Base-by-base conservation (phyloP, 2,888 invertebrate genomes). In the Agonopterix subpropinquella region DNA sequence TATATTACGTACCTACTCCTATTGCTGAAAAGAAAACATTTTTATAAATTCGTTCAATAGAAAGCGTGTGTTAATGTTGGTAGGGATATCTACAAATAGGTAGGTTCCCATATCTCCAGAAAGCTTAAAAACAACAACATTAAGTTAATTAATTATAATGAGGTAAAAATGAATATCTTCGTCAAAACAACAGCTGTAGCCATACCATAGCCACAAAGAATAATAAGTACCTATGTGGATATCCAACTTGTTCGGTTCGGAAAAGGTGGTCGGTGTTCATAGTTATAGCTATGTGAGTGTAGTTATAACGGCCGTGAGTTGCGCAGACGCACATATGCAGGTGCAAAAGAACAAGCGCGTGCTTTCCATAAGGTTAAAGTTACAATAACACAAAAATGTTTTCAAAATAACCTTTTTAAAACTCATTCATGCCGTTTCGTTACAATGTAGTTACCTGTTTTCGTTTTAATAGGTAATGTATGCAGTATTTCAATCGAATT, bases 341-440 rank as follows among this genome's bases (percentile, higher is more conserved):
- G 52, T 53, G 53, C 49, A 48, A 49, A 47, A 48, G 41, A 43
- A 44, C 36, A 36, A 47, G 44, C 46, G 47, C 51, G 49, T 52
- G 49, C 47, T 47, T 9, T 8, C 28, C 18, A 8, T 8, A 43
- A 43, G 37, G 47, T 8, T 35, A 37, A 42, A 2, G 11, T 13
- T 39, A 49, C 49, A 49, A 37, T 51, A 55, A 48, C 51, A 44
- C 47, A 35, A 42, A 43, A 48, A 49, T 51, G 10, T 41, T 41
- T 41, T 41, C 41, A 41, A 41, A 41, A 41, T 41, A 41, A 41
- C 41, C 41, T 11, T 41, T 41, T 41, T 41, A 28, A 28, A 28
- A 28, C 28, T 28, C 28, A 28, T 28, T 28, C 28, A 28, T 28
- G 28, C 5, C 28, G 28, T 28, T 28, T 28, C 28, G 5, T 28